Conservation (phyloP, 1,140 invertebrate genomes). For the Pomphorhynchus laevis region DNA sequence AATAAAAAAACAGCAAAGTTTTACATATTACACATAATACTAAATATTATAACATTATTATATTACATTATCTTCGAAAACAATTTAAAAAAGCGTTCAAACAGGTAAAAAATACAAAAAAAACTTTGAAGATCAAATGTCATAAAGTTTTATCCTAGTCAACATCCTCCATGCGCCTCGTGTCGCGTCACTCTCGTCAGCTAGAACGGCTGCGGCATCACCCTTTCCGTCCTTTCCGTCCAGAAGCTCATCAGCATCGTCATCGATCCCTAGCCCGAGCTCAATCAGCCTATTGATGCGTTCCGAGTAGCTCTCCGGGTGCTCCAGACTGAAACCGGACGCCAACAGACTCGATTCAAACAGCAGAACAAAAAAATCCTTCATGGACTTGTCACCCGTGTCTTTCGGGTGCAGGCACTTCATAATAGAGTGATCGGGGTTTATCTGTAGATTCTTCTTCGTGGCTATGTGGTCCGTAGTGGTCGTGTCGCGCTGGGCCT, state of each 20-base stretch:
- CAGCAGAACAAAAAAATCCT: slow-evolving; percentile 18
- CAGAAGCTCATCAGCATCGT: slow-evolving; percentile 31
- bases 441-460: slow-evolving; percentile 30
- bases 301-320: slow-evolving; percentile 20
- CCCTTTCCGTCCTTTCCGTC: slow-evolving; percentile 27
- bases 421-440: slow-evolving; percentile 73
- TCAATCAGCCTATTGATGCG: slow-evolving; percentile 53
- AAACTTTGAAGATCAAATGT: no score
- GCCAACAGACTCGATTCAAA: slow-evolving; percentile 20
- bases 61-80: no score
- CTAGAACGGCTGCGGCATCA: no score
- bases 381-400: slow-evolving; percentile 76
- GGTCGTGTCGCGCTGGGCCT: slow-evolving; percentile 57
- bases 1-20: no score
- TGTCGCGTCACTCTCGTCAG: no score
- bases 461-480: slow-evolving; percentile 86
- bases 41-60: no score
- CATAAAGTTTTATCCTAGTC: no score
- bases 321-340: slow-evolving; percentile 18
- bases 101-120: no score
- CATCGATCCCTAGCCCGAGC: slow-evolving; percentile 43
- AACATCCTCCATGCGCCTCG: no score
- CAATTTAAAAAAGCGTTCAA: no score
- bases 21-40: no score
- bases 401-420: slow-evolving; percentile 57